A percentile compares a stretch with the other conserved stretches of the same genome.
Conservation (phyloP, 2,797 vertebrate genomes). For the Enteromius thamalakanensis region DNA sequence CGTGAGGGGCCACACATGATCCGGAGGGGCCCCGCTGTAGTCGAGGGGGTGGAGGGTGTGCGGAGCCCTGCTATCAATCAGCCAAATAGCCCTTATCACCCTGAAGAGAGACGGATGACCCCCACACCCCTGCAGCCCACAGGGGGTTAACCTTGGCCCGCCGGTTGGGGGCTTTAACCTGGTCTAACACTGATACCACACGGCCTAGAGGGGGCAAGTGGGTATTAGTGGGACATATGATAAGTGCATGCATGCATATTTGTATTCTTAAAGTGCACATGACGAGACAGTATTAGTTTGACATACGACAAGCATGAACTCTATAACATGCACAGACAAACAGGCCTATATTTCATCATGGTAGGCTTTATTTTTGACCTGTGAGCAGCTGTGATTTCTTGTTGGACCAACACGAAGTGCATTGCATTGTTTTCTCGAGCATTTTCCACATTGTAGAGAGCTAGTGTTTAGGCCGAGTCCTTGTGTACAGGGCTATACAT, state of each 20-base stretch:
- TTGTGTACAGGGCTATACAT: neutral
- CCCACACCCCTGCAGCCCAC: constrained; percentile 15
- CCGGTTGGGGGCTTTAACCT: neutral
- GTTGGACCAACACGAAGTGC: constrained; percentile 49
- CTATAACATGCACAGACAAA: constrained; percentile 22
- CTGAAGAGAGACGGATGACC: constrained; percentile 47
- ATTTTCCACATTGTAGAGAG: constrained; percentile 40
- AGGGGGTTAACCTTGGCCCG: constrained; percentile 39
- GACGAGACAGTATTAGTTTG: constrained; percentile 64
- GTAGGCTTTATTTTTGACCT: constrained; percentile 51
- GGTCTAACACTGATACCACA: constrained; percentile 2
- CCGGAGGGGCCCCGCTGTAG: constrained; percentile 47
- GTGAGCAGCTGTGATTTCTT: constrained; percentile 55
- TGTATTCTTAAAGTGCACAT: constrained; percentile 55
- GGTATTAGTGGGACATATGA: constrained; percentile 39
- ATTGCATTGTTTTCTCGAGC: constrained; percentile 49
- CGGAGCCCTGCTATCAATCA: constrained; percentile 58
- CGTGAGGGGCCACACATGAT: constrained; percentile 59
- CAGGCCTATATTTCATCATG: constrained; percentile 42
- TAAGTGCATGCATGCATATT: constrained; percentile 38
- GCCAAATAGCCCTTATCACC: constrained; percentile 55
- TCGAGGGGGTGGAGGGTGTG: constrained; percentile 22
- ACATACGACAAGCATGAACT: constrained; percentile 56
- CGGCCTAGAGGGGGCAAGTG: constrained; percentile 5
- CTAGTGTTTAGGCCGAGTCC: constrained; percentile 37